phyloP scores from a whole-genome alignment of 1,140 invertebrate genomes.

The Leptinotarsa lineolata region DNA sequence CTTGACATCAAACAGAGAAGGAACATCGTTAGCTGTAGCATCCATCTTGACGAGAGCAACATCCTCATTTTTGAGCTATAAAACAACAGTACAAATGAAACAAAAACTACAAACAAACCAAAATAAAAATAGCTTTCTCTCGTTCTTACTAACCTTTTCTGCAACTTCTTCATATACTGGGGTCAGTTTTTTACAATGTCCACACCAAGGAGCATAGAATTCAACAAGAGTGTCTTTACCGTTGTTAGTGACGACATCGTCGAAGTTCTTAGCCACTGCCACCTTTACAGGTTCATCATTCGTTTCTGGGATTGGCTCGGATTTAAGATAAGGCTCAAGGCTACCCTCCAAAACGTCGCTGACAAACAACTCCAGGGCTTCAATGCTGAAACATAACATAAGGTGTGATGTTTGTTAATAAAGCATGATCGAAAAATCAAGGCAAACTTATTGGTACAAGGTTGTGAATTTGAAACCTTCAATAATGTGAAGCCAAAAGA shows the following conservation, averaged over 20 bases:
- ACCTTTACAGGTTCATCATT: slow-evolving; percentile 87
- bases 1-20: slow-evolving; percentile 86
- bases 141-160: slow-evolving; percentile 68
- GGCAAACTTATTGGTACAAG: too few species aligned
- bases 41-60: slow-evolving; percentile 97
- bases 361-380: slow-evolving; percentile 86
- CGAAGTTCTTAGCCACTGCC: slow-evolving; percentile 96
- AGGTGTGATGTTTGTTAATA: too few species aligned
- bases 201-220: slow-evolving; percentile 99
- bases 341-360: slow-evolving; percentile 82
- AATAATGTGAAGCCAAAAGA: too few species aligned
- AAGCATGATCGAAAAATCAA: too few species aligned
- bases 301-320: slow-evolving; percentile 87
- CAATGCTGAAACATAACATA: slow-evolving; percentile 65
- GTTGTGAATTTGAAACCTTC: too few species aligned
- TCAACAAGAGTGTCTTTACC: slow-evolving; percentile 94
- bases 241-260: slow-evolving; percentile 90
- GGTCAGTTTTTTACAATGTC: slow-evolving; percentile 95
- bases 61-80: slow-evolving; percentile 80
- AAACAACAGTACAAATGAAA: slow-evolving; percentile 4
- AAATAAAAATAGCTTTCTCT: background rate
- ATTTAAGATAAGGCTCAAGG: slow-evolving; percentile 93
- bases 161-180: slow-evolving; percentile 95
- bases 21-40: slow-evolving; percentile 98
- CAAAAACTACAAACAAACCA: background rate